phyloP scores from a whole-genome alignment of 35 echinoderm and acorn worm species.

The Amphiura filiformis region DNA sequence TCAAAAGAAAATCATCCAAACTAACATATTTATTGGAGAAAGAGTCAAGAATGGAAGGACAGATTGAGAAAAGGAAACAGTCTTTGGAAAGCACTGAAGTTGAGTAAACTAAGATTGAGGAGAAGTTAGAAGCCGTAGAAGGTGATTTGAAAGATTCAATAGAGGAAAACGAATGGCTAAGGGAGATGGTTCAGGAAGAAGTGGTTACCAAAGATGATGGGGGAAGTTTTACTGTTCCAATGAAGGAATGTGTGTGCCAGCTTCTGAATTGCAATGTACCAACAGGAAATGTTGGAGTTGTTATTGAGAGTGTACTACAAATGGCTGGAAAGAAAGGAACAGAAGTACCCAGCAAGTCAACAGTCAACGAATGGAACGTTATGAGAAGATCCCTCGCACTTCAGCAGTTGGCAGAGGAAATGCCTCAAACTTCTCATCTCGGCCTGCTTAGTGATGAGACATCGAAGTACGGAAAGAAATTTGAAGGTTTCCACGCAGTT shows the following conservation, averaged over 20 bases:
- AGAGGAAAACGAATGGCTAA: conserved; percentile 25
- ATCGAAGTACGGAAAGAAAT: conserved; percentile 38
- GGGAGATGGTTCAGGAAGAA: conserved; percentile 22
- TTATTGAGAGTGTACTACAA: not conserved
- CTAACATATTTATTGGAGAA: not conserved
- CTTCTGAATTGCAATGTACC: conserved; percentile 32
- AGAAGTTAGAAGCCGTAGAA: not conserved
- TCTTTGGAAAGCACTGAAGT: not conserved
- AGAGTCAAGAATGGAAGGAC: not conserved
- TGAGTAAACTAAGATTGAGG: not conserved
- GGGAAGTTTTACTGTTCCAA: not conserved
- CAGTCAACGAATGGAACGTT: conserved; percentile 17
- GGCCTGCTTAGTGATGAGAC: conserved; percentile 33
- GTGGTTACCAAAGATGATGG: not conserved
- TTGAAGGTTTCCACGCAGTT: conserved; percentile 25
- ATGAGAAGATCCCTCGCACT: not conserved
- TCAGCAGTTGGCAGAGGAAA: conserved; percentile 25
- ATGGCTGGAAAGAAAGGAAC: not conserved
- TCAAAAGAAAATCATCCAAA: not conserved
- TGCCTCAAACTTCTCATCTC: not conserved
- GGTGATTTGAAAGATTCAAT: not conserved
- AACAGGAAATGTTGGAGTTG: conserved; percentile 1
- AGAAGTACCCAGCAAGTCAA: conserved; percentile 16
- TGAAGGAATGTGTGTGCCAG: conserved; percentile 25
- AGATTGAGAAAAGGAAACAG: not conserved